Conservation (phyloP, 37 sponge, comb jelly and placozoan species). For the Chondrilla cf. caribensis region DNA sequence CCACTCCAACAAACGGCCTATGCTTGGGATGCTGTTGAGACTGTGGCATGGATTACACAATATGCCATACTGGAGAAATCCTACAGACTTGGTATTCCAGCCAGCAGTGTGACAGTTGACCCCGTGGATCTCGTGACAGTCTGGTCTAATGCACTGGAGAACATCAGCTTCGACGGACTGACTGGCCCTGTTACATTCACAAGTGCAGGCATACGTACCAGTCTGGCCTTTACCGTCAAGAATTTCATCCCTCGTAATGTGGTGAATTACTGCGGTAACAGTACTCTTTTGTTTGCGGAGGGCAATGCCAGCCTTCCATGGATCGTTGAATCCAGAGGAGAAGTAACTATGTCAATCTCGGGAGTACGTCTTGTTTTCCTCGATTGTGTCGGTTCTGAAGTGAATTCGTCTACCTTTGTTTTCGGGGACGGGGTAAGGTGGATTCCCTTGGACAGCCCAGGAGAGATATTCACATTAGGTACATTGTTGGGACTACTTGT, state of each 20-base stretch:
- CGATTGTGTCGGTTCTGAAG: not conserved
- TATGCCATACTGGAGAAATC: too few relatives aligned
- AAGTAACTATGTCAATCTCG: not conserved
- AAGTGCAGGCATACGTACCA: not conserved
- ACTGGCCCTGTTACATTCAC: slow-evolving; percentile 37
- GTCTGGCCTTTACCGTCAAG: slow-evolving; percentile 2
- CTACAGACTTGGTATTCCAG: not conserved
- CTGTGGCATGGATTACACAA: not conserved
- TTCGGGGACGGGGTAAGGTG: slow-evolving; percentile 25
- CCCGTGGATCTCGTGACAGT: not conserved
- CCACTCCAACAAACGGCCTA: slow-evolving; percentile 14
- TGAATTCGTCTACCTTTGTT: not conserved
- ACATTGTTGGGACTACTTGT: too few relatives aligned
- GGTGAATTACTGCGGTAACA: slow-evolving; percentile 2
- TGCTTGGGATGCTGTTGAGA: not conserved
- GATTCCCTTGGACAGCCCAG: slow-evolving; percentile 15
- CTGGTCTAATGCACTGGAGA: not conserved
- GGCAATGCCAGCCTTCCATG: too few relatives aligned
- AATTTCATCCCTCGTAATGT: slow-evolving; percentile 15
- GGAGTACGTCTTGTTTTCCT: not conserved
- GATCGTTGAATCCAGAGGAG: not conserved
- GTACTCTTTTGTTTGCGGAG: not conserved
- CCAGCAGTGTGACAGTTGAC: not conserved
- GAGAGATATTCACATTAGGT: slow-evolving; percentile 4
- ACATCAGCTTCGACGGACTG: not conserved